phyloP scores from a whole-genome alignment of 2,797 vertebrate genomes.

The Gymnothorax reevesii region DNA sequence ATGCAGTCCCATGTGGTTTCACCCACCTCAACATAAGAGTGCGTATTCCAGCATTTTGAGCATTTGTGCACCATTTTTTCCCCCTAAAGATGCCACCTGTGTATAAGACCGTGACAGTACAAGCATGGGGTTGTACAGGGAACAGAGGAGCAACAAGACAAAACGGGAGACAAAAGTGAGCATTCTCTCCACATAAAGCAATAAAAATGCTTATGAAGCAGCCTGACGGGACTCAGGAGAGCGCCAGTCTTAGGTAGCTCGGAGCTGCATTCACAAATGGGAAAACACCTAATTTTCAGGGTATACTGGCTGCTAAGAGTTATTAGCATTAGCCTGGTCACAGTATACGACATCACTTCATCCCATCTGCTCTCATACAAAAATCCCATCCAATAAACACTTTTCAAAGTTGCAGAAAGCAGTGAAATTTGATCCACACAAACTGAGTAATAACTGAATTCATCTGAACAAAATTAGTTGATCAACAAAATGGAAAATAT shows the following conservation, averaged over 20 bases:
- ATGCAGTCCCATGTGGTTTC: not conserved
- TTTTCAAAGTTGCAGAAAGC: not conserved
- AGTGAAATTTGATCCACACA: not conserved
- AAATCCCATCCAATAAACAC: not conserved
- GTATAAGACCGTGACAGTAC: not conserved
- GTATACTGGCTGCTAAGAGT: not conserved
- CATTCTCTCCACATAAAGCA: not conserved
- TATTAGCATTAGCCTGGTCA: not conserved
- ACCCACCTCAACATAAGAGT: slow-evolving; percentile 14
- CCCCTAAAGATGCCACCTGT: not conserved
- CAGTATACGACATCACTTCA: not conserved
- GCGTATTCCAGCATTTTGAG: not conserved
- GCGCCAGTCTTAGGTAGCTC: not conserved
- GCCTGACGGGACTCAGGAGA: not conserved
- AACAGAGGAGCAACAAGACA: not conserved
- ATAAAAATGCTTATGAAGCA: not conserved
- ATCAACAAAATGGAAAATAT: not conserved
- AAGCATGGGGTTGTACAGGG: not conserved
- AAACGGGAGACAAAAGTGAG: not conserved
- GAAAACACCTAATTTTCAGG: not conserved
- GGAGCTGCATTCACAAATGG: not conserved
- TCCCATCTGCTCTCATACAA: not conserved
- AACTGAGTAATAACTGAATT: not conserved
- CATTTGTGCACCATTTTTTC: not conserved
- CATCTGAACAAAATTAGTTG: not conserved